Percentiles rank a stretch among this genome's conserved stretches.
Conservation (phyloP, 2,888 invertebrate genomes). For the Macrosiphum euphorbiae region DNA sequence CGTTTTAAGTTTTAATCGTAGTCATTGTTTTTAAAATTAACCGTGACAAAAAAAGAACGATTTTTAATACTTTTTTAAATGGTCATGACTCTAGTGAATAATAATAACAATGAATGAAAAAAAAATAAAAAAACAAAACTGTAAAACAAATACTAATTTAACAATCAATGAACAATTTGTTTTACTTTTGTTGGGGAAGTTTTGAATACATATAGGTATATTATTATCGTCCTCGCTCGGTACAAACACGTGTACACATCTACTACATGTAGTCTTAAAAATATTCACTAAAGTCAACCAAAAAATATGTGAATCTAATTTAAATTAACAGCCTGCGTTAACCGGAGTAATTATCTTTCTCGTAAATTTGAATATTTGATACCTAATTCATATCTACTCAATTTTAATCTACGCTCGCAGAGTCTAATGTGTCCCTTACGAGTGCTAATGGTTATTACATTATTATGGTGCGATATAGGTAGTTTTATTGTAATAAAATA, state of each 20-base stretch:
- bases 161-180: neutral
- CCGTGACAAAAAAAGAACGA: neutral
- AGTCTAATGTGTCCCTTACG: slow-evolving; percentile 45
- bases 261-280: neutral
- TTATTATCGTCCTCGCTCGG: neutral
- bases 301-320: slow-evolving; percentile 38
- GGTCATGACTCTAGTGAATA: neutral
- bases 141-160: neutral
- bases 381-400: slow-evolving; percentile 4
- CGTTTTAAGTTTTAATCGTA: neutral
- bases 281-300: neutral
- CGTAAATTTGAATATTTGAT: slow-evolving; percentile 45
- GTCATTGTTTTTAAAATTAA: neutral
- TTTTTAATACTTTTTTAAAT: neutral
- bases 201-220: neutral
- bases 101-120: neutral
- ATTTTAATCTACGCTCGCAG: neutral
- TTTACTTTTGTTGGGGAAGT: neutral
- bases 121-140: neutral
- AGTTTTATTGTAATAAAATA: neutral
- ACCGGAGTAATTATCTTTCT: slow-evolving; percentile 19
- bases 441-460: slow-evolving; percentile 34
- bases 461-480: neutral
- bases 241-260: neutral
- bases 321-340: slow-evolving; percentile 33